Evolutionary conservation across 2,113 vertebrate genomes (phyloP).

Genomic region (Sorex araneus): DNA sequence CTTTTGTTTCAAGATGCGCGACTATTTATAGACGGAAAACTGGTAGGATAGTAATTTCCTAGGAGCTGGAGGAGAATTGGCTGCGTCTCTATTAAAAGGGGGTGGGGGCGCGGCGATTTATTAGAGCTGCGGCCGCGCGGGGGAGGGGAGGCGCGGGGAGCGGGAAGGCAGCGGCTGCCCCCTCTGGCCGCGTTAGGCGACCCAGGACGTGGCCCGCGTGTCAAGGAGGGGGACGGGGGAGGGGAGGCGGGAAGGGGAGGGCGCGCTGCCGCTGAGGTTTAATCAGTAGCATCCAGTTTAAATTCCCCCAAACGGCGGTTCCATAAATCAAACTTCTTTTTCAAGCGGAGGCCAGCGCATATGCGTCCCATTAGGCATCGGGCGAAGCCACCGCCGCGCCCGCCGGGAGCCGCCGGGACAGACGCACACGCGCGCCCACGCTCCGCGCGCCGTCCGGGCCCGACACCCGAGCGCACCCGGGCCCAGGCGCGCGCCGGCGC

Average conservation of each 20-base stretch:
- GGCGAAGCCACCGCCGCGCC: slow-evolving; percentile 52
- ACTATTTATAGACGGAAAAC: slow-evolving; percentile 92
- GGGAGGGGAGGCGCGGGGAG: background rate
- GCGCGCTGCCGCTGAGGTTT: slow-evolving; percentile 75
- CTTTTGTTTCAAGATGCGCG: slow-evolving; percentile 92
- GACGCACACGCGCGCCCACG: background rate
- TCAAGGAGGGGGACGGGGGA: slow-evolving; percentile 74
- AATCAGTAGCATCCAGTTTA: slow-evolving; percentile 82
- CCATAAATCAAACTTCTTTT: slow-evolving; percentile 84
- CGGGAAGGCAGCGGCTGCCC: slow-evolving; percentile 50
- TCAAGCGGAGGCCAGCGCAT: slow-evolving; percentile 83
- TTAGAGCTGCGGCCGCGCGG: slow-evolving; percentile 79
- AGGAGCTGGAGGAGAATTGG: slow-evolving; percentile 88
- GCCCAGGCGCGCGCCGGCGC: background rate
- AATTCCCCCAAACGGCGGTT: slow-evolving; percentile 79
- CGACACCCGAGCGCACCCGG: background rate
- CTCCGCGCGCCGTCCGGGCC: background rate
- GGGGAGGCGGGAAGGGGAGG: slow-evolving; percentile 39
- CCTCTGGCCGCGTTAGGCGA: slow-evolving; percentile 77
- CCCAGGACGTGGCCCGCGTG: slow-evolving; percentile 80
- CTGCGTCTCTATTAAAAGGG: slow-evolving; percentile 87
- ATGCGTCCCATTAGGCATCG: slow-evolving; percentile 85
- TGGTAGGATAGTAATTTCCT: slow-evolving; percentile 92
- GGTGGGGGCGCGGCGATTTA: slow-evolving; percentile 80
- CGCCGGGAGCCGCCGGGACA: background rate